Conservation (phyloP, 2,888 invertebrate genomes). For the Caenorhabditis drosophilae region DNA sequence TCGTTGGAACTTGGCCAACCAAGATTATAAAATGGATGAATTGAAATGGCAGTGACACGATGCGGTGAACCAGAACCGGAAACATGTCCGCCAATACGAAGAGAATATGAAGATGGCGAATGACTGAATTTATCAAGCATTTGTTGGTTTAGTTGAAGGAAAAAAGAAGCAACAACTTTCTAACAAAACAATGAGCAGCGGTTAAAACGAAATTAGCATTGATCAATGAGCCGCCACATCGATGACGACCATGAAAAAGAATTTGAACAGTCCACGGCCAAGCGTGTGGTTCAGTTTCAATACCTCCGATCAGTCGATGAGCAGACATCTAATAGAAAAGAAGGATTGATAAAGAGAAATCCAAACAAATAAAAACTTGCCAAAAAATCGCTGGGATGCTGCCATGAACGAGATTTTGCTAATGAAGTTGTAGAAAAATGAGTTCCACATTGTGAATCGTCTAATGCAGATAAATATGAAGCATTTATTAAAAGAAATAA, state of each 20-base stretch:
- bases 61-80: slow-evolving; percentile 36
- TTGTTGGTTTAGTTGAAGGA: neutral
- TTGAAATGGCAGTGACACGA: slow-evolving; percentile 36
- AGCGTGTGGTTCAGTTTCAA: slow-evolving; percentile 50
- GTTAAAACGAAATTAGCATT: slow-evolving; percentile 59
- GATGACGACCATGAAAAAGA: slow-evolving; percentile 33
- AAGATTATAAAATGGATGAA: slow-evolving; percentile 49
- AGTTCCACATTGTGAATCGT: neutral
- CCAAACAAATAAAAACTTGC: slow-evolving; percentile 6
- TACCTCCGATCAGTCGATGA: slow-evolving; percentile 59
- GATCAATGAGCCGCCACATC: slow-evolving; percentile 63
- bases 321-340: slow-evolving; percentile 25
- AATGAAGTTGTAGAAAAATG: slow-evolving; percentile 2
- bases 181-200: slow-evolving; percentile 64
- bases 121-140: slow-evolving; percentile 48
- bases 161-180: slow-evolving; percentile 34
- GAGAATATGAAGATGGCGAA: slow-evolving; percentile 40
- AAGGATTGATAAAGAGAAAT: neutral
- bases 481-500: too few relatives aligned
- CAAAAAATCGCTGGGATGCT: slow-evolving; percentile 28
- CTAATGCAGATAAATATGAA: too few relatives aligned
- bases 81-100: slow-evolving; percentile 55
- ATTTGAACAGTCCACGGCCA: slow-evolving; percentile 66
- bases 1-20: slow-evolving; percentile 47
- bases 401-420: slow-evolving; percentile 24